Conservation (phyloP, 2,888 invertebrate species). For the Lycia hirtaria region DNA sequence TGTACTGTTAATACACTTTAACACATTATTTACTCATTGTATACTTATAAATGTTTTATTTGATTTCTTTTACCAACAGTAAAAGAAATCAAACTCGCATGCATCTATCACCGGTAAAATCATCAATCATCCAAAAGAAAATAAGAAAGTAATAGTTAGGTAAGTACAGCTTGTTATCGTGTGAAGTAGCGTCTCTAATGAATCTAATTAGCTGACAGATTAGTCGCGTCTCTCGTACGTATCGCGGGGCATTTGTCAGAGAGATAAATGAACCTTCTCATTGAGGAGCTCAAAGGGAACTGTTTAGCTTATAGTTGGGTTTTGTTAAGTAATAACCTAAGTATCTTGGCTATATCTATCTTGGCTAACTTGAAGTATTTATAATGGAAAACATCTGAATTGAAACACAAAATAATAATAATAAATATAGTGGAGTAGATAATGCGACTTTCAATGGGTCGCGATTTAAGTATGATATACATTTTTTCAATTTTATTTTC, state of each 20-base stretch:
- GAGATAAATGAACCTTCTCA: constrained; percentile 29
- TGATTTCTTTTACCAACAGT: too few relatives aligned
- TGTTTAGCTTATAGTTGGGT: background rate
- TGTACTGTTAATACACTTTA: too few relatives aligned
- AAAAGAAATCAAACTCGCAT: background rate
- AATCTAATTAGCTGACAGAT: constrained; percentile 37
- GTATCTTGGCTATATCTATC: too few relatives aligned
- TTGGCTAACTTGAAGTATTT: too few relatives aligned
- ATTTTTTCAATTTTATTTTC: too few relatives aligned
- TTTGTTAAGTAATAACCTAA: background rate
- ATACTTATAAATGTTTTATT: too few relatives aligned
- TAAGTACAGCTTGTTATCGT: constrained; percentile 3
- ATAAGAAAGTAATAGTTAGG: constrained; percentile 3
- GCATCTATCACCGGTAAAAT: background rate
- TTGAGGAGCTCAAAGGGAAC: constrained; percentile 6
- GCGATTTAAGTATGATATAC: too few relatives aligned
- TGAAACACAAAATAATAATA: too few relatives aligned
- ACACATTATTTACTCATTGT: too few relatives aligned
- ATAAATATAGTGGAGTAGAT: too few relatives aligned
- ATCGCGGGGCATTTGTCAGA: constrained; percentile 32
- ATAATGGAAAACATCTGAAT: too few relatives aligned
- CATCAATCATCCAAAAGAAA: constrained; percentile 6
- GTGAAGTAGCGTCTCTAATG: constrained; percentile 28
- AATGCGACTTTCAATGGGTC: too few relatives aligned
- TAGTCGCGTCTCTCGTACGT: constrained; percentile 19